Evolutionary conservation across 2,888 invertebrate genomes (phyloP).

Genomic region (Cabera pusaria): DNA sequence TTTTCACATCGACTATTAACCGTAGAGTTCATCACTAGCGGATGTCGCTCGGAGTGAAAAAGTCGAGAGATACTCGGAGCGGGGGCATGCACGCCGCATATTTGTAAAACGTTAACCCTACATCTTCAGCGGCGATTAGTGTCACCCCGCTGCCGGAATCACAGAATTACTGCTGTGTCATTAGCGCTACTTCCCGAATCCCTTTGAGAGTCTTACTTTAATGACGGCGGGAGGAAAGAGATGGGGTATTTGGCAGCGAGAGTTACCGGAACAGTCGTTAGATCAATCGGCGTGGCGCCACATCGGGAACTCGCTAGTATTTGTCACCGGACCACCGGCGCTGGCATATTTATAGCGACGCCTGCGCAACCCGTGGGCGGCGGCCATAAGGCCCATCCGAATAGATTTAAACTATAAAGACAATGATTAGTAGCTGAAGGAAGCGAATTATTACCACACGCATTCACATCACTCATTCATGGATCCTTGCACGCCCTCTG

Average conservation of each 20-base stretch:
- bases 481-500: slow-evolving; percentile 54
- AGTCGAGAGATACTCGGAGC: slow-evolving; percentile 34
- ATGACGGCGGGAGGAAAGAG: slow-evolving; percentile 34
- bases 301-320: slow-evolving; percentile 69
- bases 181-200: slow-evolving; percentile 65
- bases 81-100: slow-evolving; percentile 48
- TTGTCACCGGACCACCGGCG: slow-evolving; percentile 82
- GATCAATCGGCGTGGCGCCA: slow-evolving; percentile 76
- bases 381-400: slow-evolving; percentile 50
- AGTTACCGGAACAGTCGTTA: slow-evolving; percentile 60
- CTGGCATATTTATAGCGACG: slow-evolving; percentile 79
- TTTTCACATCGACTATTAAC: slow-evolving; percentile 21
- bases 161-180: slow-evolving; percentile 56
- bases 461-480: slow-evolving; percentile 34
- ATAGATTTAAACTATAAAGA: slow-evolving; percentile 45
- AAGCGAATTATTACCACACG: slow-evolving; percentile 37
- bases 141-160: slow-evolving; percentile 61
- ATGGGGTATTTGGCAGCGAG: slow-evolving; percentile 42
- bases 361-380: slow-evolving; percentile 71
- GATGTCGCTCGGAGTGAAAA: slow-evolving; percentile 46
- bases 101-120: slow-evolving; percentile 52
- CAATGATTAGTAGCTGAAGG: slow-evolving; percentile 44
- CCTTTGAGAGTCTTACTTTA: slow-evolving; percentile 37
- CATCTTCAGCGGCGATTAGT: slow-evolving; percentile 63
- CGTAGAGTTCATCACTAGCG: slow-evolving; percentile 38